Conservation (phyloP, 1,140 invertebrate genomes). For the Drosophila albomicans region DNA sequence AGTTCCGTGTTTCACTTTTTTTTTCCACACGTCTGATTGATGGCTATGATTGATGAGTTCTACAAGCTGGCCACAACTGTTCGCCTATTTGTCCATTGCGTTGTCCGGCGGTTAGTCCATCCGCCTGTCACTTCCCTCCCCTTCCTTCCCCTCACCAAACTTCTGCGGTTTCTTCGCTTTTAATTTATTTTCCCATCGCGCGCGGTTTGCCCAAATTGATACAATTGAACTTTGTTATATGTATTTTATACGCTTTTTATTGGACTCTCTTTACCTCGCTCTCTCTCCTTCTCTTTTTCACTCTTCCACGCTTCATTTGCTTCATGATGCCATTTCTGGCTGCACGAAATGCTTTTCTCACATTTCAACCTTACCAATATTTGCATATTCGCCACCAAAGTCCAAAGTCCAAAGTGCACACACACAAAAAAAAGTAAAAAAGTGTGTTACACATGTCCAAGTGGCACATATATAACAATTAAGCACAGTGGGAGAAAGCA, state of each 20-base stretch:
- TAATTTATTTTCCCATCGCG: constrained; percentile 39
- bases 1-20: constrained; percentile 20
- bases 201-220: constrained; percentile 61
- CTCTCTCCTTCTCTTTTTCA: not conserved
- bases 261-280: constrained; percentile 14
- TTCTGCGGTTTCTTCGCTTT: constrained; percentile 24
- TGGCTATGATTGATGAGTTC: constrained; percentile 73
- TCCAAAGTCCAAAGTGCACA: constrained; percentile 55
- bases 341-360: constrained; percentile 45
- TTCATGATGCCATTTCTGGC: constrained; percentile 15
- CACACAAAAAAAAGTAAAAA: not conserved
- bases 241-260: constrained; percentile 44
- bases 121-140: not conserved
- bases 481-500: not conserved
- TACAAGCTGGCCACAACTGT: constrained; percentile 28
- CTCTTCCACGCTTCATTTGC: constrained; percentile 3
- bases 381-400: constrained; percentile 54
- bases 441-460: constrained; percentile 34
- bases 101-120: not conserved
- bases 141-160: not conserved
- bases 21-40: constrained; percentile 69
- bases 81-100: constrained; percentile 12
- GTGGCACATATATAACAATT: constrained; percentile 13
- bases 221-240: constrained; percentile 76
- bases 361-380: constrained; percentile 48